Base-by-base conservation (phyloP, 30 jellyfish, hydroid and myxozoan species). In the Chrysaora quinquecirrha region DNA sequence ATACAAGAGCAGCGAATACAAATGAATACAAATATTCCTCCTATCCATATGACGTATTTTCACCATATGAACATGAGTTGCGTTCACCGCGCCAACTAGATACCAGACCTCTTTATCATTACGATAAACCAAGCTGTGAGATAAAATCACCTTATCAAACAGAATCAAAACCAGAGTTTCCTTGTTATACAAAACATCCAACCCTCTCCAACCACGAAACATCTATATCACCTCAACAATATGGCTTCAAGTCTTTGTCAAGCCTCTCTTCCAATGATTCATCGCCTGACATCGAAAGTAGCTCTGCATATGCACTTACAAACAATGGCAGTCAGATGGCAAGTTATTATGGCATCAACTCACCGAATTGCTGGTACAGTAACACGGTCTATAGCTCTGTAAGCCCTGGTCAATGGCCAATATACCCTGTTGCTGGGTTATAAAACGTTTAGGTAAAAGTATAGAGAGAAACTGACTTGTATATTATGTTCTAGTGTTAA, bases 31-130 rank as follows among this genome's bases (percentile, higher is more conserved):
- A 52, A 52, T 19, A 4, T 52, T 2, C 68, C 24, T 2, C 68
- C 24, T 52, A 3, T 19, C 68, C 68, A 9, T 52, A 52, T 19
- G 25, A 20, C 19, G 68, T 4, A 9, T 52, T 3, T 52, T 52
- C 68, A 52, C 7, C 68, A 3, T 52, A 3, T 52, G 29, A 52
- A 4, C 24, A 52, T 20, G 68, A 52, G 7, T 4, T 52, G 12
- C 68, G 68, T 7, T 52, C 68, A 19, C 68, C 68, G 68, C 2
- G 9, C 7, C 24, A 9, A 16, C 6, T 3, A 2, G 68, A 52
- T 16, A 52, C 68, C 68, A 52, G 19, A 25, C 68, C 68, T 3
- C 68, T 52, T 16, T 52, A 52, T 19, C 68, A 52, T 20, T 52
- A 4, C 68, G 68, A 52, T 7, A 52, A 20, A 52, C 68, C 68